A percentile compares a stretch with the other conserved stretches of the same genome.
phyloP scores from a whole-genome alignment of 2,797 vertebrate genomes.

The Pseudopleuronectes americanus region DNA sequence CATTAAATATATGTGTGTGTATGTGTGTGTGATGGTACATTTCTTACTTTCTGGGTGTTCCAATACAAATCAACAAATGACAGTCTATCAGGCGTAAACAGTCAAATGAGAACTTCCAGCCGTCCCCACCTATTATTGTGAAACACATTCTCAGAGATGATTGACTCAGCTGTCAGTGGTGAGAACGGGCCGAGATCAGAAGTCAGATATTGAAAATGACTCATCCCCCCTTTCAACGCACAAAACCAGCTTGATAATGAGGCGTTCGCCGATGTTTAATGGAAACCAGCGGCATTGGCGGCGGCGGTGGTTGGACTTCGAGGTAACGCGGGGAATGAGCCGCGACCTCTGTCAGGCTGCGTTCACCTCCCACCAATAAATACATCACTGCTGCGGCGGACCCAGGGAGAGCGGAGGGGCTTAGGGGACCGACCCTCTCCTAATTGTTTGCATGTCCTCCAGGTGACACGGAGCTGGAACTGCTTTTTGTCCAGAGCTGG shows the following conservation, averaged over 20 bases:
- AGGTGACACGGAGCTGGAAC: constrained; percentile 12
- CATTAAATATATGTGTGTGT: too few species aligned
- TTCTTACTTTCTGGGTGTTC: too few species aligned
- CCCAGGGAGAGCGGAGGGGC: background rate
- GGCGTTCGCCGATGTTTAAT: constrained; percentile 10
- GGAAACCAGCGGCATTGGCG: constrained; percentile 21
- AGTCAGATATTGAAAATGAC: constrained; percentile 20
- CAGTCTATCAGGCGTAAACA: too few species aligned
- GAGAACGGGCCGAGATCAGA: constrained; percentile 16
- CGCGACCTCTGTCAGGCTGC: constrained; percentile 27
- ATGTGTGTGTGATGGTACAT: too few species aligned
- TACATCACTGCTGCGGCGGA: background rate
- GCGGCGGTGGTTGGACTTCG: background rate
- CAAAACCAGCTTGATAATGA: constrained; percentile 14
- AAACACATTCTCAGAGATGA: constrained; percentile 19
- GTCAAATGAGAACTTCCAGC: background rate
- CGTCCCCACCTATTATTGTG: constrained; percentile 10
- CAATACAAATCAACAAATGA: too few species aligned
- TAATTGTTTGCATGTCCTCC: constrained; percentile 15
- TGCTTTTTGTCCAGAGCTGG: background rate
- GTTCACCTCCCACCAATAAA: constrained; percentile 28
- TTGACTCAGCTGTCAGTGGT: constrained; percentile 16
- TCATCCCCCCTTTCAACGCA: constrained; percentile 9
- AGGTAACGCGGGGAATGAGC: constrained; percentile 11
- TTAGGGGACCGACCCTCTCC: background rate